These are phyloP conservation scores for Ormyrus rosae DNA, from an alignment of 2,888 invertebrate genomes.

Conservation along the genomic window DNA sequence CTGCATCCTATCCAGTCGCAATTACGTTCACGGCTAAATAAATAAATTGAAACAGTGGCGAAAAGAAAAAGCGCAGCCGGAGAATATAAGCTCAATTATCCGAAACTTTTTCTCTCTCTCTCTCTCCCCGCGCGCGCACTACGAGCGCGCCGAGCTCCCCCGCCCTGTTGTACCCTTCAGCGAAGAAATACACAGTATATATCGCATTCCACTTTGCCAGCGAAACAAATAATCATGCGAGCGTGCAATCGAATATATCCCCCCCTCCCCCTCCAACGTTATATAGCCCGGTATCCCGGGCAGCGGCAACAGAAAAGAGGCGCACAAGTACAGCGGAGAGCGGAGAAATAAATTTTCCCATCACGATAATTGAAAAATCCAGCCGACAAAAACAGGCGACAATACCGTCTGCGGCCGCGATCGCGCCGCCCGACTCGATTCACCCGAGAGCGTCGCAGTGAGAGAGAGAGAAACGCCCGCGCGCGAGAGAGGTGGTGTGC, in stretches of 20 bases:
- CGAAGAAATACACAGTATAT: too few species aligned
- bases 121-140: too few species aligned
- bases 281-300: not conserved
- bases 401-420: constrained; percentile 48
- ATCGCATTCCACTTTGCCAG: too few species aligned
- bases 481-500: not conserved
- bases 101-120: too few species aligned
- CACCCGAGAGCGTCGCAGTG: not conserved
- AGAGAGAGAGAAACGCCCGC: constrained; percentile 1
- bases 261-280: too few species aligned
- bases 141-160: too few species aligned
- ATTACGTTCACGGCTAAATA: too few species aligned
- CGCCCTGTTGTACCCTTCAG: too few species aligned
- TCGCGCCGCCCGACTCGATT: constrained; percentile 17
- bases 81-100: too few species aligned
- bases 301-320: not conserved
- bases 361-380: constrained; percentile 55
- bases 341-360: constrained; percentile 44
- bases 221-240: not conserved
- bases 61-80: too few species aligned
- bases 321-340: not conserved
- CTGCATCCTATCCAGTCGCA: too few species aligned
- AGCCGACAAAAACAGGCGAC: constrained; percentile 32
- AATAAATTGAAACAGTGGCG: too few species aligned
- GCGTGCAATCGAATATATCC: not conserved